Conservation (phyloP, 2,113 vertebrate genomes). For the Rattus norvegicus region GRCr8 NC_086020.1:189030501-189031000, state of each 20-base stretch:
- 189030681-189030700: not conserved
- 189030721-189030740: conserved; percentile 54
- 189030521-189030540: not conserved
- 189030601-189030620: not conserved
- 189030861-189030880: conserved; percentile 37
- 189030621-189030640: not conserved
- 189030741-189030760: conserved; percentile 76
- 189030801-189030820: conserved; percentile 66
- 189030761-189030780: conserved; percentile 74
- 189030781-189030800: conserved; percentile 67
- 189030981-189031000: conserved; percentile 77
- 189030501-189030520: not conserved
- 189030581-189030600: not conserved
- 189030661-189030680: conserved; percentile 28
- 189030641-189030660: not conserved
- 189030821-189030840: conserved; percentile 65
- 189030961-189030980: conserved; percentile 77
- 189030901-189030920: conserved; percentile 69
- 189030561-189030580: not conserved
- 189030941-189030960: conserved; percentile 74
- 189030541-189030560: not conserved
- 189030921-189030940: conserved; percentile 67
- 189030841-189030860: conserved; percentile 61
- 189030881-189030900: conserved; percentile 67
- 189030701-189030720: not conserved